phyloP scores from a whole-genome alignment of 2,797 vertebrate species.

The Sitta carolinensis region DNA sequence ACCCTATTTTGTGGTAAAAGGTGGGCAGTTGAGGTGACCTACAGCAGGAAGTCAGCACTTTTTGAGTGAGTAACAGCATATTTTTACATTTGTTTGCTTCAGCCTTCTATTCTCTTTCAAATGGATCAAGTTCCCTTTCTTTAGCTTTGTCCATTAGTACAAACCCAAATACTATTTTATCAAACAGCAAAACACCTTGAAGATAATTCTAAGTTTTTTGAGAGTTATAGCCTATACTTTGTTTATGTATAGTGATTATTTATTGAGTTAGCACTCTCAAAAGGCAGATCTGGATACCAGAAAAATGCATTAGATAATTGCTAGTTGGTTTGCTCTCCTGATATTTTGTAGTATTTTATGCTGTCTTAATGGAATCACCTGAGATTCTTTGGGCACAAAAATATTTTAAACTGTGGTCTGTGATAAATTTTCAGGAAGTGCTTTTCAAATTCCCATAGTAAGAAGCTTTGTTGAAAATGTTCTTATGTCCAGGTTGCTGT shows the following conservation, averaged over 20 bases:
- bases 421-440: conserved; percentile 51
- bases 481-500: background rate
- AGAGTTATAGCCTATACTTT: conserved; percentile 67
- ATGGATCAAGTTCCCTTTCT: conserved; percentile 72
- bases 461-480: conserved; percentile 30
- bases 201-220: conserved; percentile 62
- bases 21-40: conserved; percentile 44
- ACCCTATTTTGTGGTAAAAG: conserved; percentile 35
- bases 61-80: conserved; percentile 60
- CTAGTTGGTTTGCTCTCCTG: conserved; percentile 66
- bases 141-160: conserved; percentile 73
- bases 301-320: conserved; percentile 74
- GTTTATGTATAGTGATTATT: conserved; percentile 72
- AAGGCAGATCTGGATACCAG: conserved; percentile 71
- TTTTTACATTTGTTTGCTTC: conserved; percentile 52
- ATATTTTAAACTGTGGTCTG: conserved; percentile 16
- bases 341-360: conserved; percentile 71
- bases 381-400: conserved; percentile 54
- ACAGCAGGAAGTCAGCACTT: conserved; percentile 69
- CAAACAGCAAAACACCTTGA: conserved; percentile 72
- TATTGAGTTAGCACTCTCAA: conserved; percentile 74
- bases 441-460: conserved; percentile 40
- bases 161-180: conserved; percentile 72
- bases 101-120: conserved; percentile 64
- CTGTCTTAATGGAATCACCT: conserved; percentile 65